Percentiles rank a stretch among this genome's conserved stretches.
Evolutionary conservation across 2,888 invertebrate genomes (phyloP).

Genomic region (Temnothorax rugatulus): DNA sequence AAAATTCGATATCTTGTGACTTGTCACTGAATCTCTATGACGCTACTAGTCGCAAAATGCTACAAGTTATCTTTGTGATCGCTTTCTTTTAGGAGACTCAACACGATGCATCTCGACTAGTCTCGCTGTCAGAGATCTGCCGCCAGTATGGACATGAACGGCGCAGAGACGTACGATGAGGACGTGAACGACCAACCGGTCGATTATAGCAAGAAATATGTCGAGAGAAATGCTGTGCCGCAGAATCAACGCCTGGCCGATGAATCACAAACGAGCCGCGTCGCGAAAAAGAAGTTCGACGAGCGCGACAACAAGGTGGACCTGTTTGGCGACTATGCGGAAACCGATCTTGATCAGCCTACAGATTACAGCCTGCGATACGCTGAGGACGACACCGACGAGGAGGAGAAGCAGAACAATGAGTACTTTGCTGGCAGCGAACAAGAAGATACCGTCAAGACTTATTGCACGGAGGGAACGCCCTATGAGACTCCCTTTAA

Average conservation of each 20-base stretch:
- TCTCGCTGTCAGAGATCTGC: not conserved
- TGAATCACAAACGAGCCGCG: not conserved
- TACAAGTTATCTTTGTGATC: not conserved
- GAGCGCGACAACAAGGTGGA: conserved; percentile 79
- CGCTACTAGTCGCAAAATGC: not conserved
- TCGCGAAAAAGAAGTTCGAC: conserved; percentile 76
- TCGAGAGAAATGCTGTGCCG: conserved; percentile 77
- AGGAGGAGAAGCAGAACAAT: conserved; percentile 82
- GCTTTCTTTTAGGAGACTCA: not conserved
- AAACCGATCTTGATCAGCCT: conserved; percentile 96
- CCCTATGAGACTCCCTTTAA: conserved; percentile 91
- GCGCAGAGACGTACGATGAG: conserved; percentile 73
- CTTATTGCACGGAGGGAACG: conserved; percentile 97
- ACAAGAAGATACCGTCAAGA: conserved; percentile 94
- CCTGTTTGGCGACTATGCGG: conserved; percentile 91
- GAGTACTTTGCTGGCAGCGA: conserved; percentile 81
- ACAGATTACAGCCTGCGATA: conserved; percentile 97
- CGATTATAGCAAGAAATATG: conserved; percentile 88
- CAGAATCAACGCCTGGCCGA: conserved; percentile 54
- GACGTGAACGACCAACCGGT: conserved; percentile 87
- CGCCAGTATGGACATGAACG: conserved; percentile 59
- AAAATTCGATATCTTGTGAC: not conserved
- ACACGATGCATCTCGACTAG: not conserved
- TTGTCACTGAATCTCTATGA: too few species aligned
- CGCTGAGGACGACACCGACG: conserved; percentile 93